Evolutionary conservation across 2,888 invertebrate species (phyloP).

Genomic region (Hypena proboscidalis): DNA sequence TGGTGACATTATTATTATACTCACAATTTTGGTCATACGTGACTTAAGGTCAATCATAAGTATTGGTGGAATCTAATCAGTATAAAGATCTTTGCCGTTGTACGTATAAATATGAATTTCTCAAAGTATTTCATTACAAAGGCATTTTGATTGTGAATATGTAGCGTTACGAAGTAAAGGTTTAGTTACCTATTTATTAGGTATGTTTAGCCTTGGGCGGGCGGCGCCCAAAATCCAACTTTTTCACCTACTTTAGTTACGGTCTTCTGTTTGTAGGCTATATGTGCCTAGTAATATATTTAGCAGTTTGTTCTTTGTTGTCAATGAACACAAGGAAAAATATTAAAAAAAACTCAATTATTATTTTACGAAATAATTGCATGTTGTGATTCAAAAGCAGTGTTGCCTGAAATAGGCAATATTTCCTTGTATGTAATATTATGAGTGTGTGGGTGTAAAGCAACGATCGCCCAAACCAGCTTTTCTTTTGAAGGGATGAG

Average conservation of each 20-base stretch:
- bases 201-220: slow-evolving; percentile 24
- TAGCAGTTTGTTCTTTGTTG: too few species aligned
- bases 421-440: slow-evolving; percentile 6
- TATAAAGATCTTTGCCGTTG: slow-evolving; percentile 30
- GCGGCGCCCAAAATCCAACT: slow-evolving; percentile 18
- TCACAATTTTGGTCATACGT: slow-evolving; percentile 41
- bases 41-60: slow-evolving; percentile 41
- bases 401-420: slow-evolving; percentile 11
- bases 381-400: too few species aligned
- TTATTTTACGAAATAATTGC: too few species aligned
- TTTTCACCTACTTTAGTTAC: slow-evolving; percentile 1
- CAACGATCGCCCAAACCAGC: neutral
- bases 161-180: slow-evolving; percentile 22
- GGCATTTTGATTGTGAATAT: slow-evolving; percentile 36
- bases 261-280: neutral
- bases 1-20: slow-evolving; percentile 27
- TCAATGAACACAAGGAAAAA: too few species aligned
- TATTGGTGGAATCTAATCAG: slow-evolving; percentile 42
- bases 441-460: slow-evolving; percentile 20
- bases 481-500: slow-evolving; percentile 10
- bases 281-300: too few species aligned
- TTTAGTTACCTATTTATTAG: slow-evolving; percentile 28
- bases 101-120: slow-evolving; percentile 22
- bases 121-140: slow-evolving; percentile 25
- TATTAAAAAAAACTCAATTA: too few species aligned